These are phyloP conservation scores for Escarpia spicata DNA, from an alignment of 2,888 invertebrate species.

Conservation along the genomic window DNA sequence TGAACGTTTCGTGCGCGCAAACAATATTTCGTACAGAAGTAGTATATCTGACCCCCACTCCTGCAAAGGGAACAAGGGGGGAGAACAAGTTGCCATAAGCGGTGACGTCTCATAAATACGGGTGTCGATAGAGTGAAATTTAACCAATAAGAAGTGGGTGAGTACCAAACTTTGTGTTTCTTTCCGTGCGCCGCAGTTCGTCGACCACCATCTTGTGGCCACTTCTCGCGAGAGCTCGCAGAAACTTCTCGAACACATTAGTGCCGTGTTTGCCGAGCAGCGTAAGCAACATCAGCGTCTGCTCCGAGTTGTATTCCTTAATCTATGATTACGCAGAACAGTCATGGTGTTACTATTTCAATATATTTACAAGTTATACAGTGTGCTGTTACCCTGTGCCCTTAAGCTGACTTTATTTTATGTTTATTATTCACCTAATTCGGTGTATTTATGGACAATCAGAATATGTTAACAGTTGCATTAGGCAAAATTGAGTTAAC, in stretches of 20 bases:
- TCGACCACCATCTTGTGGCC: conserved; percentile 31
- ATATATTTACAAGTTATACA: not conserved
- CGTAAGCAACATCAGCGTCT: conserved; percentile 34
- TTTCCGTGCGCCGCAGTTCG: conserved; percentile 34
- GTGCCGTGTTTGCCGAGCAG: conserved; percentile 35
- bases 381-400: not conserved
- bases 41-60: too few species aligned
- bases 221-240: conserved; percentile 32
- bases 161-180: conserved; percentile 39
- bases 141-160: not conserved
- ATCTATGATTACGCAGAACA: conserved; percentile 20
- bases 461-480: not conserved
- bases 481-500: too few species aligned
- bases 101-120: not conserved
- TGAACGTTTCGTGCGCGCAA: not conserved
- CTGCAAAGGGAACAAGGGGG: not conserved
- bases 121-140: not conserved
- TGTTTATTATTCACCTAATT: not conserved
- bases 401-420: not conserved
- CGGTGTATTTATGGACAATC: not conserved
- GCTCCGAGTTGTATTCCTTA: conserved; percentile 31
- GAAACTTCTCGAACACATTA: conserved; percentile 36
- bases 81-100: not conserved
- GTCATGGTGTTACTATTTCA: not conserved
- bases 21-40: not conserved